These are phyloP conservation scores for Tetrapedia diversipes DNA, from an alignment of 2,888 invertebrate genomes.

Conservation along the genomic window DNA sequence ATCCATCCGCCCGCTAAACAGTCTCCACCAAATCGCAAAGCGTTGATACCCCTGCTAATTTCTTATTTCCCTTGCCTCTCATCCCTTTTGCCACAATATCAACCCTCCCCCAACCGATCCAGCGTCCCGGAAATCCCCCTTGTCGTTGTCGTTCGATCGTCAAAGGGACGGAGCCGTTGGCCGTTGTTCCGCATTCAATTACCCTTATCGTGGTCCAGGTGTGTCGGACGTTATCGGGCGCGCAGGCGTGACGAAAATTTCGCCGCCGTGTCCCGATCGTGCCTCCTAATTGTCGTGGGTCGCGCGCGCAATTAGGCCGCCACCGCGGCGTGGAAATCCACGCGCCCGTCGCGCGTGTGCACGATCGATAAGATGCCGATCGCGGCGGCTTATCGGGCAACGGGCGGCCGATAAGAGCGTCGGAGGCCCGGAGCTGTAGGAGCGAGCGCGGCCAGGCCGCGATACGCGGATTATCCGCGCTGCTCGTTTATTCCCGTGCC, in stretches of 20 bases:
- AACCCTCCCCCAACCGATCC: too few relatives aligned
- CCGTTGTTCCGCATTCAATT: slow-evolving; percentile 31
- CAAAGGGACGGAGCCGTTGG: neutral
- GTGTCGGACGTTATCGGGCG: slow-evolving; percentile 38
- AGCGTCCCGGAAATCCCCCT: too few relatives aligned
- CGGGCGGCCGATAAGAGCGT: slow-evolving; percentile 63
- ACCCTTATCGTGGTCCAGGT: slow-evolving; percentile 37
- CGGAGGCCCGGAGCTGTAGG: slow-evolving; percentile 53
- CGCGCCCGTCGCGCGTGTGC: slow-evolving; percentile 54
- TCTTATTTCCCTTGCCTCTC: too few relatives aligned
- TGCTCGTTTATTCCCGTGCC: slow-evolving; percentile 62
- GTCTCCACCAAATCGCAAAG: too few relatives aligned
- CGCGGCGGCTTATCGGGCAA: slow-evolving; percentile 65
- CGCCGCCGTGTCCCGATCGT: neutral
- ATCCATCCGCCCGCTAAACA: too few relatives aligned
- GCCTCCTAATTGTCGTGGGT: slow-evolving; percentile 37
- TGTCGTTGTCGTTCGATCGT: slow-evolving; percentile 4
- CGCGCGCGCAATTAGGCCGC: slow-evolving; percentile 44
- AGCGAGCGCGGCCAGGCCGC: slow-evolving; percentile 46
- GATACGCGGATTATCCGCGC: slow-evolving; percentile 66
- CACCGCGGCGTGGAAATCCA: slow-evolving; percentile 5
- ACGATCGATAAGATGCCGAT: slow-evolving; percentile 70
- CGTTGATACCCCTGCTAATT: too few relatives aligned
- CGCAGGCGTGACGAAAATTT: slow-evolving; percentile 38
- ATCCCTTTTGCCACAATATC: too few relatives aligned